Base-by-base conservation (phyloP, 1,140 invertebrate genomes). In the Papilio xuthus region DNA sequence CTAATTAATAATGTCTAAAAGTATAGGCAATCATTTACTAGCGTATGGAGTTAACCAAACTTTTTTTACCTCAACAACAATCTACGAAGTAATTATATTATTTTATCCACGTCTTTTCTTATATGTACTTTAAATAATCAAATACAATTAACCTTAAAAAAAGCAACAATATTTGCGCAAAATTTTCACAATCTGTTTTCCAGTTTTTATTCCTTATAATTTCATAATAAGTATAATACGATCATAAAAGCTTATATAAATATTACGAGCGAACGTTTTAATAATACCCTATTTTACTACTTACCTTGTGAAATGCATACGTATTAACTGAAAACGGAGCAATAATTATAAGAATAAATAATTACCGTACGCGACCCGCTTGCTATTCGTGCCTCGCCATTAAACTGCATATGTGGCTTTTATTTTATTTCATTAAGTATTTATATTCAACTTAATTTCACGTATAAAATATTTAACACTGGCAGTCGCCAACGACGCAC, bases 341-440 rank as follows among this genome's bases (percentile, higher is more conserved):
- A 67, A 67, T 32, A 67, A 67, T 67, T 67, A 67, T 18, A 67
- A 67, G 60, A 67, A 67, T 67, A 18, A 67, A 32, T 67, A 32
- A 67, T 67, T 28, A 67, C 60, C 60, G 60, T 67, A 67, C 26
- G 26, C 60, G 60, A 67, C 60, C 60, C 60, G 60, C 13, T 10
- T 28, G 60, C 26, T 15, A 28, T 63, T 63, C 26, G 12, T 67
- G 60, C 15, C 4, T 9, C 4, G 60, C 15, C 60, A 67, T 28
- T 67, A 67, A 67, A 67, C 60, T 67, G 26, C 26, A 67, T 28
- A 8, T 28, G 23, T 67, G 28, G 26, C 26, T 67, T 67, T 67
- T 67, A 32, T 67, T 18, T 50, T 18, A 32, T 28, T 67, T 28
- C 13, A 67, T 13, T 0, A 28, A 26, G 26, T 28, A 67, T 15